Evolutionary conservation across 2,797 vertebrate genomes (phyloP).

Genomic region (Xenentodon cancila): DNA sequence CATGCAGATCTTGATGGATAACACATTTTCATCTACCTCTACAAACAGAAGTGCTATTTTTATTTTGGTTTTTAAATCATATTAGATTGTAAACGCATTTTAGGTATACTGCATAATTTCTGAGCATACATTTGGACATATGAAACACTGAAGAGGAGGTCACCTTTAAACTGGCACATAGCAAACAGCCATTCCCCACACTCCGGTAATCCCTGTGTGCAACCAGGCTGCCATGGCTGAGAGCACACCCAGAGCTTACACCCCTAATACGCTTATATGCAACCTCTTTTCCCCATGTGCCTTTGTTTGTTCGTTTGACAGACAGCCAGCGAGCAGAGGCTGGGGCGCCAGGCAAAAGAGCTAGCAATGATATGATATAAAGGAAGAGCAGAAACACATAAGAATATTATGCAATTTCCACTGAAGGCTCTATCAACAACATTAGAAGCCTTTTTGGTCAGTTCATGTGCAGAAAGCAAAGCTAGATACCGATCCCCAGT

Average conservation of each 20-base stretch:
- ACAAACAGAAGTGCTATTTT: too few species aligned
- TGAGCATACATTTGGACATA: background rate
- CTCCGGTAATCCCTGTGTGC: conserved; percentile 66
- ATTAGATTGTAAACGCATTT: too few species aligned
- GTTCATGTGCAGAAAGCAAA: conserved; percentile 22
- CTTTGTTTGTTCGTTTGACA: conserved; percentile 71
- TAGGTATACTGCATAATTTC: background rate
- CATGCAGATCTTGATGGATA: too few species aligned
- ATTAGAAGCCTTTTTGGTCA: conserved; percentile 44
- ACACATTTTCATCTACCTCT: too few species aligned
- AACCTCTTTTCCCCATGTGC: conserved; percentile 42
- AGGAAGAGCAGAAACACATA: conserved; percentile 6
- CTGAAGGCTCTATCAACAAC: conserved; percentile 54
- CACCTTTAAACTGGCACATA: conserved; percentile 67
- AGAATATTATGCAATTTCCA: conserved; percentile 24
- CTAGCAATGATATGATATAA: conserved; percentile 10
- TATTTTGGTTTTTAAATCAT: too few species aligned
- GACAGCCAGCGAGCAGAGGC: conserved; percentile 45
- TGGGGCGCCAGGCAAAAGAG: conserved; percentile 21
- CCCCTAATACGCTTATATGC: conserved; percentile 68
- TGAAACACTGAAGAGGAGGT: conserved; percentile 51
- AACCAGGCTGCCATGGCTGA: conserved; percentile 54
- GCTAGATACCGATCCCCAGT: too few species aligned
- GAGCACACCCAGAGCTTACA: conserved; percentile 61
- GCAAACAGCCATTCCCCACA: conserved; percentile 39